Base-by-base conservation (phyloP, 2,888 invertebrate genomes). In the Hyalella azteca region DNA sequence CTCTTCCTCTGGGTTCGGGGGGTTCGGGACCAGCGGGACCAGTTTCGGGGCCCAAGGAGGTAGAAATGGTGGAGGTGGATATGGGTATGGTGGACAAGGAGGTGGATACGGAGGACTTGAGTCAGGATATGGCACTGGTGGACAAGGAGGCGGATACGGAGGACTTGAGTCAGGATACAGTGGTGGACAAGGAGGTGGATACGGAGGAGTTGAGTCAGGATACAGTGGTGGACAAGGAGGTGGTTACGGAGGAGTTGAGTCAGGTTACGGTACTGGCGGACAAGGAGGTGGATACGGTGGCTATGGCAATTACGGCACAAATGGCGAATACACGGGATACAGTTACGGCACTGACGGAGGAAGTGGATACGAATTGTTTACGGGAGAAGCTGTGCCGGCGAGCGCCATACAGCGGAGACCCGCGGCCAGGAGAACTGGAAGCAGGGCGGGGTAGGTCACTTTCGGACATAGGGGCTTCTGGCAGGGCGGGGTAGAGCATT, bases 181-280 rank as follows among this genome's bases (percentile, higher is more conserved):
- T 2, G 78, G 78, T 3, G 39, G 78, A 50, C 59, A 19, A 45
- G 48, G 73, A 15, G 48, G 29, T 45, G 78, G 73, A 78, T 78
- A 66, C 41, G 40, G 48, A 29, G 78, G 78, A 22, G 59, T 32
- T 3, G 59, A n/a, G 11, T 11, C 15, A 59, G 15, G 22, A 13
- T 13, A 39, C 3, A 29, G 59, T 15, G 78, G 54, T 11, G 40
- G 54, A 11, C 29, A 77, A 13, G 19, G 36, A 7, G 22, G 39
- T 5, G 78, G 78, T 60, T 78, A 54, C 60, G 60, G 60, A 19
- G n/a, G 49, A 15, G 59, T 36, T 29, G 39, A 39, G 3, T n/a
- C 19, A 15, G 77, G 36, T 4, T 39, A 50, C 41, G n/a, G 11
- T 26, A 15, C 39, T 22, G 60, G 59, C 13, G 78, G 39, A 78